Evolutionary conservation across 2,888 invertebrate genomes (phyloP), one percentile per base, ranked within the genome.

Genomic region (Pandemis corylana): DNA sequence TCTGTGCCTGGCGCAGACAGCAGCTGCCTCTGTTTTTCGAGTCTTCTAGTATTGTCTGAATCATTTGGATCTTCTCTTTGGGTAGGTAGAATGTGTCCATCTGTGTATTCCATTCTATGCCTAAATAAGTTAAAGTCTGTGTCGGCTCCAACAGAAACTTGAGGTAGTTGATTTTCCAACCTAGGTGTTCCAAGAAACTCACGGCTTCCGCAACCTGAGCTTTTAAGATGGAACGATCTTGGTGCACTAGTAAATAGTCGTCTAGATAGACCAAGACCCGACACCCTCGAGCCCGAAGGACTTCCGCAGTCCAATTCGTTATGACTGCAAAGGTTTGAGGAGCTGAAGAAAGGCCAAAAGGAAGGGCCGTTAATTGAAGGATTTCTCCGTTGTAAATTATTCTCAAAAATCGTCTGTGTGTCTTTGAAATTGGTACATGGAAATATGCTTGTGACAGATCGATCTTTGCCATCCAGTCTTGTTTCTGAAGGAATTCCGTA

Each of bases 401-500:
- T 36, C 49, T 13, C 7, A 49, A 15, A 10, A 62, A 62, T 7
- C 69, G 28, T 36, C 69, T 28, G 61, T 62, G 69, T 1, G 5
- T 10, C 15, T 44, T 36, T 7, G n/a, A 10, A n/a, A 65, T 71
- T 56, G 71, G 65, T 0, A 71, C 9, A 13, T 71, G 71, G 9
- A 76, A 67, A 13, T 76, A 72, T 7, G 67, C 76, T 12, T 76
- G 67, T 7, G 61, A 56, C 4, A 76, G 49, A 46, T 72, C 76
- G 41, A 76, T 66, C 10, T 76, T 76, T 42, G 51, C 42, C 63
- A 71, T 53, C 59, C 59, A 68, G 28, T 44, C 69, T 63, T 53
- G 7, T n/a, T 12, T 36, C 15, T 80, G 81, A 0, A 81, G 62
- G 42, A 82, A 82, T 0, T 79, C 69, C 42, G 65, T 13, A 1